These are phyloP conservation scores for Rhinophrynus dorsalis DNA, from an alignment of 2,797 vertebrate species.

Conservation along the genomic window DNA sequence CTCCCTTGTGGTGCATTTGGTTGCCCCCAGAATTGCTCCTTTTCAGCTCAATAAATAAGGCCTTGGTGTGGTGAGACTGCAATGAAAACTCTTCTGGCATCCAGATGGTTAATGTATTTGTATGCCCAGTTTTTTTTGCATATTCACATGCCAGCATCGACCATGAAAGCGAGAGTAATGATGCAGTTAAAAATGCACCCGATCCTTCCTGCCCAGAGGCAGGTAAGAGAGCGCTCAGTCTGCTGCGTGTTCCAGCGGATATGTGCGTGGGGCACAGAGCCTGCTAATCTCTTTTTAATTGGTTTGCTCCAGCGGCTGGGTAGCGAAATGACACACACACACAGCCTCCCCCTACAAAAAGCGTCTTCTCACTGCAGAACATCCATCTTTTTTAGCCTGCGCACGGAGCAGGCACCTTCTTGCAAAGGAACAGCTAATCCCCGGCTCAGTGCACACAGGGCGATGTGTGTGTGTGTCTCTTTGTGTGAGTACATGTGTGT, in stretches of 20 bases:
- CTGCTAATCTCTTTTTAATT: conserved; percentile 50
- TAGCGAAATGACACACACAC: conserved; percentile 41
- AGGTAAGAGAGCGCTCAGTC: not conserved
- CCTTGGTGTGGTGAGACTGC: no score
- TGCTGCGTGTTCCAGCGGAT: conserved; percentile 23
- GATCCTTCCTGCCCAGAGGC: conserved; percentile 34
- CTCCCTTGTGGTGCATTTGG: no score
- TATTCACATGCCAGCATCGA: not conserved
- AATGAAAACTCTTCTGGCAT: no score
- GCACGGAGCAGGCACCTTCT: conserved; percentile 20
- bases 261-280: conserved; percentile 20
- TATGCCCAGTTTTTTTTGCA: no score
- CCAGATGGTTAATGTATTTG: no score
- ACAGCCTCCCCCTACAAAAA: conserved; percentile 24
- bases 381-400: conserved; percentile 32
- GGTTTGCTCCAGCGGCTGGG: conserved; percentile 32
- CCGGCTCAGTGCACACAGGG: conserved; percentile 12
- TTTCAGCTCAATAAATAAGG: no score
- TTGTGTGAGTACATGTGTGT: no score
- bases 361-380: conserved; percentile 28
- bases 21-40: no score
- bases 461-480: not conserved
- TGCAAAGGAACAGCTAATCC: conserved; percentile 47
- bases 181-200: not conserved
- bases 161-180: conserved; percentile 7